Evolutionary conservation across 2,113 vertebrate species (phyloP).

Genomic region (Castor canadensis): DNA sequence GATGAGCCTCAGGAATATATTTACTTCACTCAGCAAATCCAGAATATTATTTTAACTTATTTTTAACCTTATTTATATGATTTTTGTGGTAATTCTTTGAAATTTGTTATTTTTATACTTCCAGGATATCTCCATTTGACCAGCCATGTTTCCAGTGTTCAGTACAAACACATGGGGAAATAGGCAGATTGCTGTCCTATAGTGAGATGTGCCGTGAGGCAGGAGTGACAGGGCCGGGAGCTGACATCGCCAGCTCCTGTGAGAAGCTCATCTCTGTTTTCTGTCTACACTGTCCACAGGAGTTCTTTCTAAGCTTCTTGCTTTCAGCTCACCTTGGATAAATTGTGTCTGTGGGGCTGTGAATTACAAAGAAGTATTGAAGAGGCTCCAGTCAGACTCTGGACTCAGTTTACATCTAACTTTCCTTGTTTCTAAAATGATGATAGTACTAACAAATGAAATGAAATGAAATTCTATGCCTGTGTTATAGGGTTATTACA

Average conservation of each 20-base stretch:
- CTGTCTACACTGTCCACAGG: neutral
- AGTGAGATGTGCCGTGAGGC: neutral
- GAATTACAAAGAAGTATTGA: too few species aligned
- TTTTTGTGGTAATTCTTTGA: neutral
- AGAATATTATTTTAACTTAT: neutral
- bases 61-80: neutral
- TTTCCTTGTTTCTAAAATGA: too few species aligned
- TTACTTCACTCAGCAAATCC: neutral
- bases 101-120: neutral
- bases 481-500: neutral
- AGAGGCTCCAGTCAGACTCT: neutral
- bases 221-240: neutral
- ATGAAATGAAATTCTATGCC: neutral
- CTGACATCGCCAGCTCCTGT: neutral
- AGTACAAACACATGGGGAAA: accelerated
- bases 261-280: neutral
- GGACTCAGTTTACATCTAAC: neutral
- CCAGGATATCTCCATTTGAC: neutral
- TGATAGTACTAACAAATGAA: neutral
- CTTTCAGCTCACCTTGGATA: neutral
- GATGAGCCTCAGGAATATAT: neutral
- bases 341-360: neutral
- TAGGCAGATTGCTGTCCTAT: too few species aligned
- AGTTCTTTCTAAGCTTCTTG: neutral
- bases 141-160: neutral